phyloP scores from a whole-genome alignment of 2,113 vertebrate genomes.

The Saiga tatarica region DNA sequence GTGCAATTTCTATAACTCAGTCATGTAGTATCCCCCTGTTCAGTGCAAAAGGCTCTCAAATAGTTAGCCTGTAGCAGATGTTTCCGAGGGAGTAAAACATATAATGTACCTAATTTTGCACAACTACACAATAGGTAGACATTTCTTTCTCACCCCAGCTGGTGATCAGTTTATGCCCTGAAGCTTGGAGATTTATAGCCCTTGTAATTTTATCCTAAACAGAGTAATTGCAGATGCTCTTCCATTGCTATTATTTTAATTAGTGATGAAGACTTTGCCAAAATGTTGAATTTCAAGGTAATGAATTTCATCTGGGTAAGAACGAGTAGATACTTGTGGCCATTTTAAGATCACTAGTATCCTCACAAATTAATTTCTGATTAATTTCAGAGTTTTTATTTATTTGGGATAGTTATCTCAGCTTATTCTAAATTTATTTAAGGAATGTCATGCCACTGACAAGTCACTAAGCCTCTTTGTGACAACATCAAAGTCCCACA shows the following conservation, averaged over 20 bases:
- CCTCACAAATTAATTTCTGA: slow-evolving; percentile 30
- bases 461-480: background rate
- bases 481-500: slow-evolving; percentile 6
- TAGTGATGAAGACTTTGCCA: slow-evolving; percentile 67
- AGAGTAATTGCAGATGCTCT: slow-evolving; percentile 70
- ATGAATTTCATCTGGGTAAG: slow-evolving; percentile 54
- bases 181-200: slow-evolving; percentile 76
- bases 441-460: background rate
- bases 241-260: slow-evolving; percentile 74
- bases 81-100: slow-evolving; percentile 63
- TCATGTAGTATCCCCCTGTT: background rate
- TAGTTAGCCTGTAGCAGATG: slow-evolving; percentile 64
- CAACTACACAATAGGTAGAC: slow-evolving; percentile 74
- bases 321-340: slow-evolving; percentile 25
- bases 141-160: slow-evolving; percentile 74
- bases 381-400: background rate
- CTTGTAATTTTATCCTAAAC: slow-evolving; percentile 78
- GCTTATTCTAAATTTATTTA: slow-evolving; percentile 39
- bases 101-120: slow-evolving; percentile 74
- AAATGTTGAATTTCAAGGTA: slow-evolving; percentile 64
- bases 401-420: background rate
- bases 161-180: slow-evolving; percentile 73
- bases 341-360: background rate
- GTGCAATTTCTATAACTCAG: background rate
- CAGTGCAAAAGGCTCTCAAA: slow-evolving; percentile 16